Base-by-base conservation (phyloP, 1,140 invertebrate genomes). In the Bombus waltoni region DNA sequence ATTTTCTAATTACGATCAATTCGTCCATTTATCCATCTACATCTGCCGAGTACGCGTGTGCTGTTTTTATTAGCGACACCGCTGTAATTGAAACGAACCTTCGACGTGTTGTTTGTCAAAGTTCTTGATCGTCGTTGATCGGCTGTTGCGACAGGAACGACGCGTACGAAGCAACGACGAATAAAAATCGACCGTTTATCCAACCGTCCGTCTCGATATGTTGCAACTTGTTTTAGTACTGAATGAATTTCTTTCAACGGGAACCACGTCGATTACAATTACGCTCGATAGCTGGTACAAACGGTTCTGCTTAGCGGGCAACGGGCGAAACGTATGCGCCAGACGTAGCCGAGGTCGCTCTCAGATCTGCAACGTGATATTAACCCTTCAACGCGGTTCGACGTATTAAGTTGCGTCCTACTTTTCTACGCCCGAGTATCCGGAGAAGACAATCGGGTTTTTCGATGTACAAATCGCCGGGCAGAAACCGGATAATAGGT, bases 361-460 rank as follows among this genome's bases (percentile, higher is more conserved):
- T 59, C n/a, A 73, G 62, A 83, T 78, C 78, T 70, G 89, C 71
- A 83, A 83, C 66, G 81, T 72, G 75, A 87, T 88, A 85, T 80
- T 78, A 84, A 90, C 42, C 75, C 66, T 88, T 86, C 70, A 79
- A 85, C 76, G 75, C 75, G 66, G 81, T 74, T 87, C 86, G 72
- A 71, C 32, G 79, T 83, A 90, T 90, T 79, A 86, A 82, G 71
- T 89, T 83, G 44, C 84, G 78, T 38, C 44, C 77, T 35, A 74
- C 65, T 79, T 83, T 80, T 68, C 62, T 25, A 47, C 10, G 59
- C 35, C 66, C 8, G 35, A 72, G 32, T 25, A 74, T 38, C 47
- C 57, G 66, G 59, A 59, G 76, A 73, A 68, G 75, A 76, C 65
- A 68, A 75, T 86, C 47, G 68, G 28, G 72, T 88, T 77, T 80